A percentile compares a stretch with the other conserved stretches of the same genome.
phyloP scores from a whole-genome alignment of 2,113 vertebrate genomes.

The Amphiprion percula region DNA sequence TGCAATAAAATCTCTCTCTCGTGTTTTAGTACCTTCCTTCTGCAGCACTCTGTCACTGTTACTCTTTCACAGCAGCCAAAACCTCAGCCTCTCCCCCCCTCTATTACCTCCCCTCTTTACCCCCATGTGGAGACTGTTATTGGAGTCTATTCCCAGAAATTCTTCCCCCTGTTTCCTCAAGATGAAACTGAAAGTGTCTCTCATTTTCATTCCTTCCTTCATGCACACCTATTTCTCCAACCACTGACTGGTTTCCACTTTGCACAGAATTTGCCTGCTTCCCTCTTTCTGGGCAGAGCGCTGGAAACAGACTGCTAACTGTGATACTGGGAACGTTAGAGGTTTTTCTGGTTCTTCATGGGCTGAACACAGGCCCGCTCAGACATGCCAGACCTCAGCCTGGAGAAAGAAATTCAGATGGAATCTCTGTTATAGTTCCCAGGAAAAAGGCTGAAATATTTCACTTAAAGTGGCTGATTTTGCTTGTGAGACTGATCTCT shows the following conservation, averaged over 20 bases:
- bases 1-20: constrained; percentile 11
- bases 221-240: constrained; percentile 56
- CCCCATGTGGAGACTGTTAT: constrained; percentile 43
- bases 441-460: constrained; percentile 27
- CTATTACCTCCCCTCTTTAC: constrained; percentile 12
- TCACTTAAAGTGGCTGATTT: constrained; percentile 6
- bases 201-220: constrained; percentile 58
- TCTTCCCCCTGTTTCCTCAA: constrained; percentile 22
- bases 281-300: constrained; percentile 9
- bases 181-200: constrained; percentile 59
- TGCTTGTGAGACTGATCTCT: background rate
- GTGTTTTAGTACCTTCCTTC: constrained; percentile 20
- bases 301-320: constrained; percentile 48
- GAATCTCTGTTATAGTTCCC: constrained; percentile 13
- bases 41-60: constrained; percentile 14
- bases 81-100: constrained; percentile 5
- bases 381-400: constrained; percentile 66
- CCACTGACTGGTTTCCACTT: constrained; percentile 53
- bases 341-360: constrained; percentile 77
- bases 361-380: constrained; percentile 52
- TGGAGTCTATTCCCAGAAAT: constrained; percentile 50
- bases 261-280: constrained; percentile 8
- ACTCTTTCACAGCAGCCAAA: constrained; percentile 22
- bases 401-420: constrained; percentile 36
- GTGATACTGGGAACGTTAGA: constrained; percentile 60